Evolutionary conservation across 2,888 invertebrate species (phyloP).

Genomic region (Hartigia nigra): DNA sequence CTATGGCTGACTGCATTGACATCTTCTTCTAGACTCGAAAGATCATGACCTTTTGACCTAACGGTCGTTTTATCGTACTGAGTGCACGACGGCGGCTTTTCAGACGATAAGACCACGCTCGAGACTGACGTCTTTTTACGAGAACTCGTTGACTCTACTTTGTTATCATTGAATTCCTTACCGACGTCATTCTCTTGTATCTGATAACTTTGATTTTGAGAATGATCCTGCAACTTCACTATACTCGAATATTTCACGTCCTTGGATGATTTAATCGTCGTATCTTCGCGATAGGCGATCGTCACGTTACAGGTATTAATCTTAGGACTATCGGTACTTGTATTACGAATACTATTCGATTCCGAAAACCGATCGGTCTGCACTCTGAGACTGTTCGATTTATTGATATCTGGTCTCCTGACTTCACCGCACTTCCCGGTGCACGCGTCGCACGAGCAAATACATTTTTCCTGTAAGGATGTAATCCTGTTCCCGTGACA

Average conservation of each 20-base stretch:
- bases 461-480: not conserved
- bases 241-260: not conserved
- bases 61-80: not conserved
- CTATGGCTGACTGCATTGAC: not conserved
- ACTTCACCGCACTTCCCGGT: not conserved
- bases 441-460: not conserved
- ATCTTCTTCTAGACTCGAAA: not conserved
- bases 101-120: not conserved
- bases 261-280: not conserved
- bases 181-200: not conserved
- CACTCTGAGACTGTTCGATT: not conserved
- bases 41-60: not conserved
- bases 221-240: not conserved
- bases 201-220: not conserved
- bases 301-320: not conserved
- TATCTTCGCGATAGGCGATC: not conserved
- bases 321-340: not conserved
- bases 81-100: not conserved
- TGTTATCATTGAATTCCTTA: not conserved
- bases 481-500: not conserved
- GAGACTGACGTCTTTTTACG: not conserved
- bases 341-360: not conserved
- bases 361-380: not conserved
- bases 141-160: not conserved
- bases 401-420: not conserved